Percentiles rank a stretch among this genome's conserved stretches.
These are phyloP conservation scores for Leucopsar rothschildi DNA, from an alignment of 2,113 vertebrate species.

Conservation along the genomic window DNA sequence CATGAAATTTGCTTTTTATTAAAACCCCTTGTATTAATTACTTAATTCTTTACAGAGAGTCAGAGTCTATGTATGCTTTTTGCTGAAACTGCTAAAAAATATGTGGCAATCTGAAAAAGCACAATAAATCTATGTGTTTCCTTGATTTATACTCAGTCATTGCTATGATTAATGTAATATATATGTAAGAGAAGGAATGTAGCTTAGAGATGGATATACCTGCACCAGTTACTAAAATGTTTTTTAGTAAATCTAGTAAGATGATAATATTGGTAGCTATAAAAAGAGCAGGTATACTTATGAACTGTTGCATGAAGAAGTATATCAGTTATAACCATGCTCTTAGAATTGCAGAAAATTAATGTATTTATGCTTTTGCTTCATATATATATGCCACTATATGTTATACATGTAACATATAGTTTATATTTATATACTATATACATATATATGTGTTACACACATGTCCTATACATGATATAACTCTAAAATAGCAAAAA, in stretches of 20 bases:
- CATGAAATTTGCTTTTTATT: fast-evolving
- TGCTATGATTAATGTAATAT: not conserved
- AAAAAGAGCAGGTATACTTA: not conserved
- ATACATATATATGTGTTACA: not conserved
- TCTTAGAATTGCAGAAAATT: not conserved
- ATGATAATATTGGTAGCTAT: not conserved
- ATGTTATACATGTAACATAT: not conserved
- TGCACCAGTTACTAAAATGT: not conserved
- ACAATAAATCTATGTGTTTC: not conserved
- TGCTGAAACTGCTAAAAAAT: not conserved
- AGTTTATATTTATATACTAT: not conserved
- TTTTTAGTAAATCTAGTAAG: not conserved
- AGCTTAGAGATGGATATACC: not conserved
- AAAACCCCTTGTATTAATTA: not conserved
- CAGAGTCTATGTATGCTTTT: not conserved
- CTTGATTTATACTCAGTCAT: not conserved
- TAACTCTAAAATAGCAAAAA: not conserved
- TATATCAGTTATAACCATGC: not conserved
- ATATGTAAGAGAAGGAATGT: not conserved
- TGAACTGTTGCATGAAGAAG: not conserved
- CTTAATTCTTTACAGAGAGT: not conserved
- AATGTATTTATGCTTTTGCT: not conserved
- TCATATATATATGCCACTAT: not conserved
- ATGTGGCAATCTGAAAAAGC: not conserved
- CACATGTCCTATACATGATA: no score